These are phyloP conservation scores for Trichoplusia ni DNA, from an alignment of 1,140 invertebrate species.

Conservation along the genomic window DNA sequence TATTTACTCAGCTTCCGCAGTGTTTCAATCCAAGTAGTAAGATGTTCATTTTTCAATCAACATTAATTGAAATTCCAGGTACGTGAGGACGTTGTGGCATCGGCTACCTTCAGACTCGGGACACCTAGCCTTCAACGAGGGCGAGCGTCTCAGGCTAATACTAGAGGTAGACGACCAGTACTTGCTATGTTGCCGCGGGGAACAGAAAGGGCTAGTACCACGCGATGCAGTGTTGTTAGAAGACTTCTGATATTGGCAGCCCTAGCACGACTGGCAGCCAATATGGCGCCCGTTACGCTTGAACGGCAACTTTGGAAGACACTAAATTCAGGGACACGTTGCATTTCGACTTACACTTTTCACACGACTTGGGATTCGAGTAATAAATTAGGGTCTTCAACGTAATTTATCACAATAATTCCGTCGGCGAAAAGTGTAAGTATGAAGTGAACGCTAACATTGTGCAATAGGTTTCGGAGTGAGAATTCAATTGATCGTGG, in stretches of 20 bases:
- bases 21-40: no score
- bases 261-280: slow-evolving; percentile 71
- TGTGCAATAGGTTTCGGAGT: slow-evolving; percentile 26
- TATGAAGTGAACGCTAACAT: background rate
- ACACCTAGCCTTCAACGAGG: slow-evolving; percentile 90
- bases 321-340: background rate
- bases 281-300: slow-evolving; percentile 64
- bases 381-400: background rate
- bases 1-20: no score
- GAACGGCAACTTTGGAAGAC: slow-evolving; percentile 33
- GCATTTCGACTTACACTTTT: background rate
- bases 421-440: background rate
- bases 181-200: slow-evolving; percentile 88
- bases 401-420: background rate
- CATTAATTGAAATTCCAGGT: slow-evolving; percentile 78
- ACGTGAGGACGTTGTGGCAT: slow-evolving; percentile 88
- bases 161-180: slow-evolving; percentile 90
- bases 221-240: slow-evolving; percentile 85
- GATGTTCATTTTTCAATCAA: background rate
- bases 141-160: slow-evolving; percentile 87
- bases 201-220: slow-evolving; percentile 90
- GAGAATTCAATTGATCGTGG: background rate
- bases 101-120: slow-evolving; percentile 88
- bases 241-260: slow-evolving; percentile 76
- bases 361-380: background rate